Evolutionary conservation across 2,113 vertebrate genomes (phyloP).

Genomic region (Ariopsis seemanni): DNA sequence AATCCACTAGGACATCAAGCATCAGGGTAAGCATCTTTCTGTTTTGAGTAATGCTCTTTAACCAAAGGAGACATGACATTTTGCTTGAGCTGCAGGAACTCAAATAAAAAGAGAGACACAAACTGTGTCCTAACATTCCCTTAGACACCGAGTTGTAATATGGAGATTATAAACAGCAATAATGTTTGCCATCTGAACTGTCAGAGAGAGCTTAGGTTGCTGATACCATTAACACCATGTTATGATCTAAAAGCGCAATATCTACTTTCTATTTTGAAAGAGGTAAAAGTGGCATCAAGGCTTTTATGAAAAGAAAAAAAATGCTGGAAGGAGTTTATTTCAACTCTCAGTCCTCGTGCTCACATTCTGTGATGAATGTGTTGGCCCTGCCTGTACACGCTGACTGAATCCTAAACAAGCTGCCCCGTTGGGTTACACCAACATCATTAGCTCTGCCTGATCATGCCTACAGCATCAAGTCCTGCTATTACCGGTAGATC

Average conservation of each 20-base stretch:
- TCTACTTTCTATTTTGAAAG: neutral
- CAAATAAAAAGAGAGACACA: neutral
- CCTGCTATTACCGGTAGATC: neutral
- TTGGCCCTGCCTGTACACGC: conserved; percentile 24
- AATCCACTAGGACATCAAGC: too few relatives aligned
- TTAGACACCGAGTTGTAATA: neutral
- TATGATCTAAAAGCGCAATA: too few relatives aligned
- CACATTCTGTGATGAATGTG: neutral
- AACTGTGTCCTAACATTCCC: neutral
- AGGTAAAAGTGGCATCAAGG: neutral
- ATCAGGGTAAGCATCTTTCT: neutral
- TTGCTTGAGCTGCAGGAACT: conserved; percentile 10
- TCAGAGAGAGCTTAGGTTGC: neutral
- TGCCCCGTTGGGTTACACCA: conserved; percentile 22
- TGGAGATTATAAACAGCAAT: neutral
- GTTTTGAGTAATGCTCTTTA: neutral
- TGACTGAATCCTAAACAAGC: conserved; percentile 3
- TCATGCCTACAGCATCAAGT: conserved; percentile 8
- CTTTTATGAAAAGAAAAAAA: neutral
- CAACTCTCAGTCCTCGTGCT: neutral
- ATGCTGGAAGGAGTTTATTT: conserved; percentile 9
- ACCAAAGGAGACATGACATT: neutral
- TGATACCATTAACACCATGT: too few relatives aligned
- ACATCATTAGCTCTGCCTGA: conserved; percentile 18
- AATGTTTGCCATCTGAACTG: neutral